Percentiles rank a stretch among this genome's conserved stretches.
Evolutionary conservation across 2,797 vertebrate genomes (phyloP).

Genomic region (Macroramphosus scolopax): DNA sequence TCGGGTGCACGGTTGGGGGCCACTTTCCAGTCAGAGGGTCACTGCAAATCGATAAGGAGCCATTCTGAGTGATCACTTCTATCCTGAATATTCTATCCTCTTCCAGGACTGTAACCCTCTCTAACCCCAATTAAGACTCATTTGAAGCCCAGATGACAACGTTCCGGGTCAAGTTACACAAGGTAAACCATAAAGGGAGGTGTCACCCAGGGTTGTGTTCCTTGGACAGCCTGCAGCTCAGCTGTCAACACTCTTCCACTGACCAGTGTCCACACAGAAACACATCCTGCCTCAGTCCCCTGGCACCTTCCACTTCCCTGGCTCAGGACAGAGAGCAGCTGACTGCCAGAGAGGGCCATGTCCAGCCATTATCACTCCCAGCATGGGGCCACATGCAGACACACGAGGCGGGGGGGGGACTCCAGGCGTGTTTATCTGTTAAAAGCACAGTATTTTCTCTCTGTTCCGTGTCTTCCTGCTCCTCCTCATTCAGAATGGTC

Average conservation of each 20-base stretch:
- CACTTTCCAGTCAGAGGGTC: too few species aligned
- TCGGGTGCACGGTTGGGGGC: too few species aligned
- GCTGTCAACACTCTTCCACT: slow-evolving; percentile 61
- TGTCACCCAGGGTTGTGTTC: slow-evolving; percentile 27
- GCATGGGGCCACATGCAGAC: slow-evolving; percentile 59
- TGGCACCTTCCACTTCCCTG: slow-evolving; percentile 38
- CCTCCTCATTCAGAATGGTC: slow-evolving; percentile 19
- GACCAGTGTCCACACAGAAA: slow-evolving; percentile 44
- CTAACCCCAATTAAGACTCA: slow-evolving; percentile 10
- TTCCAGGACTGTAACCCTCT: slow-evolving; percentile 2
- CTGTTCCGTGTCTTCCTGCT: slow-evolving; percentile 18
- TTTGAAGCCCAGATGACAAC: slow-evolving; percentile 12
- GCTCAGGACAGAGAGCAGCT: slow-evolving; percentile 59
- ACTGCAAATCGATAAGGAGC: too few species aligned
- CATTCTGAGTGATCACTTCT: too few species aligned
- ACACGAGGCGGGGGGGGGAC: slow-evolving; percentile 28
- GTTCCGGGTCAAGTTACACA: slow-evolving; percentile 29
- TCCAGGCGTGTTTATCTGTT: slow-evolving; percentile 39
- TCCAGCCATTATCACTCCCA: slow-evolving; percentile 73
- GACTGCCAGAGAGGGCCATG: slow-evolving; percentile 58
- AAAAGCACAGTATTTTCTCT: slow-evolving; percentile 30
- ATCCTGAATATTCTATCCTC: too few species aligned
- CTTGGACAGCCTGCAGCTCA: slow-evolving; percentile 46
- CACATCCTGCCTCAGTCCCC: slow-evolving; percentile 49
- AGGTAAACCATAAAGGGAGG: slow-evolving; percentile 28